These are phyloP conservation scores for Atherix ibis DNA, from an alignment of 2,888 invertebrate genomes.

Conservation along the genomic window DNA sequence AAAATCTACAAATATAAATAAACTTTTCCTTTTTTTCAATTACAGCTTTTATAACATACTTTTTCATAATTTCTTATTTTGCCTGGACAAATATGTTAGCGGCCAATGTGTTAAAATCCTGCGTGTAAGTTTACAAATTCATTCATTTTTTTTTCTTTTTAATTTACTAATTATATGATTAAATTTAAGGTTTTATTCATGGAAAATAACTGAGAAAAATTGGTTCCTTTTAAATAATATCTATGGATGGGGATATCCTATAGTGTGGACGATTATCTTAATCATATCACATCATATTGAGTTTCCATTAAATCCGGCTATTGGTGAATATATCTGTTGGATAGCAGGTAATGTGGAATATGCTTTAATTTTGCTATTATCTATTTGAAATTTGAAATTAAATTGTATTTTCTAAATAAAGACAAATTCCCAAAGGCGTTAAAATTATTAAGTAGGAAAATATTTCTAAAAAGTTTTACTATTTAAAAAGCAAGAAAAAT, in stretches of 20 bases:
- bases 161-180: too few relatives aligned
- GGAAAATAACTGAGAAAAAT: slow-evolving; percentile 9
- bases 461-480: too few relatives aligned
- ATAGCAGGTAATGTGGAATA: slow-evolving; percentile 37
- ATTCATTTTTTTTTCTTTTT: too few relatives aligned
- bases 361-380: not conserved
- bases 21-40: slow-evolving; percentile 13
- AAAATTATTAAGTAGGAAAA: too few relatives aligned
- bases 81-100: slow-evolving; percentile 55
- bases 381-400: too few relatives aligned
- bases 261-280: slow-evolving; percentile 27
- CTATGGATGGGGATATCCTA: slow-evolving; percentile 34
- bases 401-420: too few relatives aligned
- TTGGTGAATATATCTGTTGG: slow-evolving; percentile 46
- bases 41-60: slow-evolving; percentile 41
- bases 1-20: too few relatives aligned
- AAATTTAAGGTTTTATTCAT: slow-evolving; percentile 20
- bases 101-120: slow-evolving; percentile 48
- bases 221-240: slow-evolving; percentile 28
- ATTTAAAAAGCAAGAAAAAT: too few relatives aligned
- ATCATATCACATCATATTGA: slow-evolving; percentile 26
- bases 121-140: slow-evolving; percentile 54
- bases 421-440: too few relatives aligned
- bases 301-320: slow-evolving; percentile 30
- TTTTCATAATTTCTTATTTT: slow-evolving; percentile 50